A percentile compares a stretch with the other conserved stretches of the same genome.
Conservation (phyloP, 2,113 vertebrate species). For the Oncorhynchus kisutch region DNA sequence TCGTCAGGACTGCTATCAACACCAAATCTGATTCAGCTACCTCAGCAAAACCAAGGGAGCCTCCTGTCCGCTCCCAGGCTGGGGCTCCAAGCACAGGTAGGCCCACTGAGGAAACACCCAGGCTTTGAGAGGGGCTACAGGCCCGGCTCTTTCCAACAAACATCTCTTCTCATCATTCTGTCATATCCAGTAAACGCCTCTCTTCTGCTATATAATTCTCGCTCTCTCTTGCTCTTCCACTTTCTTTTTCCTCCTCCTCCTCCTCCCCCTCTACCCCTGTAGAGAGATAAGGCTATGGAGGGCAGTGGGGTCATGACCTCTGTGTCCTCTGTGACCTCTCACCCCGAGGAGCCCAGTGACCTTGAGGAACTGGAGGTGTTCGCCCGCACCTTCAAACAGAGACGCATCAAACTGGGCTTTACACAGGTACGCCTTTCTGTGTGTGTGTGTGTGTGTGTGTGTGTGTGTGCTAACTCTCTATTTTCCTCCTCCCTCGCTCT, state of each 20-base stretch:
- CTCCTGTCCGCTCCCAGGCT: slow-evolving; percentile 82
- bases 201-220: not conserved
- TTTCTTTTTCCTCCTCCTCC: not conserved
- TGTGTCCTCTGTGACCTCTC: slow-evolving; percentile 66
- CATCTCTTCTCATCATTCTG: not conserved
- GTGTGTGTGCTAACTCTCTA: not conserved
- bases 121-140: too few relatives aligned
- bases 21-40: slow-evolving; percentile 93
- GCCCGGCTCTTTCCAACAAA: too few relatives aligned
- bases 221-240: not conserved
- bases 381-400: slow-evolving; percentile 92
- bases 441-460: not conserved
- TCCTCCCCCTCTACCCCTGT: slow-evolving; percentile 22
- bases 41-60: slow-evolving; percentile 93
- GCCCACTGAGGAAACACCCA: not conserved
- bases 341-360: slow-evolving; percentile 90
- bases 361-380: slow-evolving; percentile 93
- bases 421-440: slow-evolving; percentile 76
- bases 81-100: slow-evolving; percentile 85
- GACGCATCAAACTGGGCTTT: slow-evolving; percentile 92
- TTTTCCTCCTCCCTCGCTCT: not conserved
- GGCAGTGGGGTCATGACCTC: slow-evolving; percentile 60
- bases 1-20: slow-evolving; percentile 84
- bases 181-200: not conserved
- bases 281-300: slow-evolving; percentile 76